Evolutionary conservation across 2,113 vertebrate genomes (phyloP), one percentile per base, ranked within the genome.

Genomic region (Alouatta palliata): DNA sequence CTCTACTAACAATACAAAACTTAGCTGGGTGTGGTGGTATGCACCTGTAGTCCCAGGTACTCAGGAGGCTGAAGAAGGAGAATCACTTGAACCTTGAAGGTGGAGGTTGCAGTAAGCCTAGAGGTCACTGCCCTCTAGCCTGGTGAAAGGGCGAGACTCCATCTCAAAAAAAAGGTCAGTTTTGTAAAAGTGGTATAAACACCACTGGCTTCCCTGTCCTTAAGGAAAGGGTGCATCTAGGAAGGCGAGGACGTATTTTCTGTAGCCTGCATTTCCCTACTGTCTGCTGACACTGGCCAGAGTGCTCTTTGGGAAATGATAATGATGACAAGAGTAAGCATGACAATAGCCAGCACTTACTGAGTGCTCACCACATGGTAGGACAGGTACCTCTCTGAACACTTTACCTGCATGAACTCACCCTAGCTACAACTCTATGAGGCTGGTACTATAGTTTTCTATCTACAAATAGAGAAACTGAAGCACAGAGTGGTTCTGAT

Each of bases 341-440:
- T 0, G 0, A 11, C 3, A n/a, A n/a, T 2, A n/a, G 11, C 17
- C 14, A 25, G 80, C 61, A 23, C 47, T 43, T 11, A 40, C 6
- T 5, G 14, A 8, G 13, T 0, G 2, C n/a, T 14, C 20, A 7
- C 32, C 25, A 17, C 9, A 0, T 21, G 79, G 13, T 4, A 11
- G 45, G 40, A 10, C 0, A 14, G 10, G 6, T 3, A 1, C 35
- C 2, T 43, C 35, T 64, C 11, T 8, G 68, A 54, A 47, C 17
- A 21, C 25, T 1, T 32, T 2, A 7, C 8, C 1, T 45, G 37
- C 30, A n/a, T 10, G 8, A 64, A 23, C 9, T 14, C 3, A 2
- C 12, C 43, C 12, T 5, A 4, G 43, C 0, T 5, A 4, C 3
- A 23, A 9, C 12, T 14, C 27, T 4, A 3, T 0, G n/a, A 40